phyloP scores from a whole-genome alignment of 2,797 vertebrate genomes.

The Chromobotia macracanthus region DNA sequence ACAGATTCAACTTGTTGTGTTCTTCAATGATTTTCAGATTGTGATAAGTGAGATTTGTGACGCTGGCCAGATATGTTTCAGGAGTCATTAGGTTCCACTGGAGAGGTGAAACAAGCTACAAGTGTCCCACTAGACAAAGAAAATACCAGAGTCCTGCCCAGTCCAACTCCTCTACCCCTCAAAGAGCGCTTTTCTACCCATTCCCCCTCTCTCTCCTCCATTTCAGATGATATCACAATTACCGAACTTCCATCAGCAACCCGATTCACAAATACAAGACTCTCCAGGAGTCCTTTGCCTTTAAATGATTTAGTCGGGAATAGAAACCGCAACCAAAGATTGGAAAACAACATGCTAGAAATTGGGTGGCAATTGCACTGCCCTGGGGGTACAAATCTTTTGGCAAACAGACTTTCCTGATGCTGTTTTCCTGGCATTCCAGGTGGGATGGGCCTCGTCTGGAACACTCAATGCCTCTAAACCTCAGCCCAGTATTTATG shows the following conservation, averaged over 20 bases:
- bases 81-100: no score
- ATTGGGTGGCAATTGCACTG: constrained; percentile 60
- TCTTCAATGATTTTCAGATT: no score
- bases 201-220: no score
- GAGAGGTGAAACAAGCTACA: constrained; percentile 1
- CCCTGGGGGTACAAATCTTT: constrained; percentile 64
- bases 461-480: constrained; percentile 23
- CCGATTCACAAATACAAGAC: constrained; percentile 45
- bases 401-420: constrained; percentile 61
- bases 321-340: constrained; percentile 39
- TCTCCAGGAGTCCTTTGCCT: constrained; percentile 55
- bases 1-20: no score
- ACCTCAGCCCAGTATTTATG: constrained; percentile 10
- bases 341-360: constrained; percentile 62
- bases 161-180: no score
- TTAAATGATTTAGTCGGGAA: constrained; percentile 31
- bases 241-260: constrained; percentile 19
- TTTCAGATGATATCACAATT: no score
- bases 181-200: no score
- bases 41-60: no score
- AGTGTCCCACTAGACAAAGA: background rate
- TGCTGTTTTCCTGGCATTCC: constrained; percentile 55
- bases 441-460: background rate
- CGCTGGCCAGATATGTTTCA: no score
- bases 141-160: background rate